Evolutionary conservation across 2,797 vertebrate genomes (phyloP).

Genomic region (Takifugu ocellatus): DNA sequence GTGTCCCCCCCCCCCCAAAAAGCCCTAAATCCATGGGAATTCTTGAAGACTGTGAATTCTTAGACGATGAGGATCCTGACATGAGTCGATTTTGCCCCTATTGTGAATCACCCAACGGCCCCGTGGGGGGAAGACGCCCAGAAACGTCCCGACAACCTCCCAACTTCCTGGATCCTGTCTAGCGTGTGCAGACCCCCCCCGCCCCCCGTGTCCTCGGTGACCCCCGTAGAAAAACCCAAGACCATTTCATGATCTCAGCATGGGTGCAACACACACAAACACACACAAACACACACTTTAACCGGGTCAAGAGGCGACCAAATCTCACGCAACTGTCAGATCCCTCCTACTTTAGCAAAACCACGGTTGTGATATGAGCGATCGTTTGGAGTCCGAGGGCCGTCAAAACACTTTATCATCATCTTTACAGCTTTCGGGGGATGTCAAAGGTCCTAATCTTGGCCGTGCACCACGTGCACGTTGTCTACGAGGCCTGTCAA

Average conservation of each 20-base stretch:
- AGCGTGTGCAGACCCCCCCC: constrained; percentile 36
- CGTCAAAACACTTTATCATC: no score
- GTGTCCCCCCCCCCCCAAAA: no score
- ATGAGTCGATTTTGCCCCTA: no score
- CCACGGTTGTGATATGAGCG: no score
- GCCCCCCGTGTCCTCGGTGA: constrained; percentile 32
- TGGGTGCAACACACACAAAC: constrained; percentile 9
- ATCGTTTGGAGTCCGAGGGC: no score
- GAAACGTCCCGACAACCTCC: constrained; percentile 36
- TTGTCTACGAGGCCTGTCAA: constrained; percentile 19
- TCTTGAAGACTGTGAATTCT: no score
- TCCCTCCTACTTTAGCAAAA: constrained; percentile 1
- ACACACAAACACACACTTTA: constrained; percentile 18
- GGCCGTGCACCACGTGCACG: constrained; percentile 10
- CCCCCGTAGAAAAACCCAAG: constrained; percentile 32
- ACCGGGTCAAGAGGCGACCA: constrained; percentile 41
- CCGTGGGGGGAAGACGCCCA: constrained; percentile 34
- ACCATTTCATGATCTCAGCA: constrained; percentile 35
- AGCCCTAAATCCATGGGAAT: no score
- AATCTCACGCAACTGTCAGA: constrained; percentile 51
- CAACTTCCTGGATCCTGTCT: constrained; percentile 40
- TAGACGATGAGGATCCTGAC: no score
- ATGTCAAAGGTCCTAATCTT: constrained; percentile 6
- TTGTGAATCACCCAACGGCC: no score
- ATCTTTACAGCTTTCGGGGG: constrained; percentile 1